Evolutionary conservation across 2,888 invertebrate genomes (phyloP).

Genomic region (Melipona beecheii): DNA sequence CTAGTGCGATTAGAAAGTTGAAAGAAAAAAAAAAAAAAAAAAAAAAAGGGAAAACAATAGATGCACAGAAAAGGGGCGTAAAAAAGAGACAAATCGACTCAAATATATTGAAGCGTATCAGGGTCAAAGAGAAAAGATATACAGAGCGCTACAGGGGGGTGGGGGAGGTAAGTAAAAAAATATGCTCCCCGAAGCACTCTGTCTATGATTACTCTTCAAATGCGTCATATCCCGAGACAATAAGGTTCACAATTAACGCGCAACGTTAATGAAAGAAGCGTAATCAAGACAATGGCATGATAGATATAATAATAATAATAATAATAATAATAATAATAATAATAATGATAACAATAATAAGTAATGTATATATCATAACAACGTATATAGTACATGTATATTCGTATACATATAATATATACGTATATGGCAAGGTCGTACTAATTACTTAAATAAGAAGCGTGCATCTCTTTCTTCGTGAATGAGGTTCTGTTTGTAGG

Average conservation of each 20-base stretch:
- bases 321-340: constrained; percentile 33
- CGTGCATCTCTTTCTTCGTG: constrained; percentile 73
- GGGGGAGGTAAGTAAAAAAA: not conserved
- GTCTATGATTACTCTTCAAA: constrained; percentile 40
- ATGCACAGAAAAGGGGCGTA: constrained; percentile 52
- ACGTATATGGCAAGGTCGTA: constrained; percentile 60
- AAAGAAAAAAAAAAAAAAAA: not conserved
- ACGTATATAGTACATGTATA: constrained; percentile 7
- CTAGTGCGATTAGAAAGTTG: constrained; percentile 50
- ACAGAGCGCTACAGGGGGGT: not conserved
- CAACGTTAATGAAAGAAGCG: constrained; percentile 68
- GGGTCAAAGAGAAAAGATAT: constrained; percentile 5
- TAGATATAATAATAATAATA: constrained; percentile 56
- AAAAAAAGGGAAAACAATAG: constrained; percentile 25
- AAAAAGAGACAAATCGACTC: constrained; percentile 47
- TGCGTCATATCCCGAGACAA: constrained; percentile 48
- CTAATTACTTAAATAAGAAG: constrained; percentile 69
- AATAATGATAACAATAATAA: constrained; percentile 24
- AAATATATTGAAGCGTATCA: constrained; percentile 59
- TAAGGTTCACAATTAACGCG: constrained; percentile 65
- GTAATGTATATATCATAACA: constrained; percentile 33
- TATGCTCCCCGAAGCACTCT: not conserved
- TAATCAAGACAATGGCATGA: constrained; percentile 72
- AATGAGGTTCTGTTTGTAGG: constrained; percentile 50
- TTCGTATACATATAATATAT: constrained; percentile 42